Conservation (phyloP, 2,888 invertebrate species). For the Hanleya hanleyi region DNA sequence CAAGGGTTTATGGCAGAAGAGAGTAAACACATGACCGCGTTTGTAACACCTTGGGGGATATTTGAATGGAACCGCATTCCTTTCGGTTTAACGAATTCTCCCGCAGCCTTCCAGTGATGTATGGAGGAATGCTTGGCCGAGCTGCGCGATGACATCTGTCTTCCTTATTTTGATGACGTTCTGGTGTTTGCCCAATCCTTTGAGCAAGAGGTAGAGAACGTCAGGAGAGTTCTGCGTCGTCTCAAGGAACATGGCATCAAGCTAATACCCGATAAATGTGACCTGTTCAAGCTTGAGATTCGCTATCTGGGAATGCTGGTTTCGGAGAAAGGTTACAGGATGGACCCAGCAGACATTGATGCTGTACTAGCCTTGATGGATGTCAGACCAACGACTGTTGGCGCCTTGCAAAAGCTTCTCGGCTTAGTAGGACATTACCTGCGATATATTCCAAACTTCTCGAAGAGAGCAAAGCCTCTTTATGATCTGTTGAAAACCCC, state of each 20-base stretch:
- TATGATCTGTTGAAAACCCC: constrained; percentile 10
- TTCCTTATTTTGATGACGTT: constrained; percentile 20
- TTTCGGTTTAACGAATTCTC: constrained; percentile 30
- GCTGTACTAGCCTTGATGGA: background rate
- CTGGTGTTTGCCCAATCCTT: constrained; percentile 8
- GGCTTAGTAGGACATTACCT: constrained; percentile 7
- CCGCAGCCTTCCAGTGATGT: constrained; percentile 12
- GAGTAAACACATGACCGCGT: constrained; percentile 30
- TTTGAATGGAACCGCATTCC: constrained; percentile 33
- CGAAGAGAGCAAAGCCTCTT: constrained; percentile 5
- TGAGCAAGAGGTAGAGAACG: constrained; percentile 6
- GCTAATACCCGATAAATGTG: background rate
- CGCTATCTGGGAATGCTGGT: constrained; percentile 9
- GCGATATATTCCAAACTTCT: background rate
- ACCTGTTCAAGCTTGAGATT: constrained; percentile 1
- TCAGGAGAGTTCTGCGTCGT: constrained; percentile 9
- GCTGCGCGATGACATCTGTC: constrained; percentile 17
- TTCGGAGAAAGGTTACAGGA: background rate
- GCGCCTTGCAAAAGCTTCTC: constrained; percentile 7
- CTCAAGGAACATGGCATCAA: background rate
- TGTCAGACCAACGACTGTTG: background rate
- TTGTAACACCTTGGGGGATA: constrained; percentile 29
- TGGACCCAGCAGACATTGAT: background rate
- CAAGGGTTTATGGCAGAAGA: constrained; percentile 28
- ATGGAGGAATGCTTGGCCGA: constrained; percentile 19